A percentile compares a stretch with the other conserved stretches of the same genome.
Evolutionary conservation across 1,140 invertebrate genomes (phyloP).

Genomic region (Latrodectus geometricus): DNA sequence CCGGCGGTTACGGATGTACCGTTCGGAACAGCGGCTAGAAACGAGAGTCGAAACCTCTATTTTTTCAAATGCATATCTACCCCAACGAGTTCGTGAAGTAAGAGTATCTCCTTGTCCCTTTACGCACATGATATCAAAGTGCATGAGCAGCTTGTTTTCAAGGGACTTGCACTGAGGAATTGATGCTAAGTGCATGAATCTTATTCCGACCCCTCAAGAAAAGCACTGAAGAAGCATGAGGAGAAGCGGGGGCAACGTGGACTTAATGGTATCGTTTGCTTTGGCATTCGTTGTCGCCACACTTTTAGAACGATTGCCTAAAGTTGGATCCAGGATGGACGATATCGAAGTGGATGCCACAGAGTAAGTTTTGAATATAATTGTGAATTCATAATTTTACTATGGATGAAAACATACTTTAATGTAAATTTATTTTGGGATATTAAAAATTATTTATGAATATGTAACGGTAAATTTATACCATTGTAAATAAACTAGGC

Average conservation of each 20-base stretch:
- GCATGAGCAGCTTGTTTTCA: neutral
- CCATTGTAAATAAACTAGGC: too few relatives aligned
- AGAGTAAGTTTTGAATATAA: slow-evolving; percentile 14
- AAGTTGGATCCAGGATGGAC: slow-evolving; percentile 24
- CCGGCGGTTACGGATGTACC: slow-evolving; percentile 22
- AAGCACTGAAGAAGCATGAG: neutral
- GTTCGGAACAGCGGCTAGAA: neutral
- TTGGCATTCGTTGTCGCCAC: slow-evolving; percentile 12
- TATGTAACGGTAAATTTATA: too few relatives aligned
- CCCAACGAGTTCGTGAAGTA: neutral
- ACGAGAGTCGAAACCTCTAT: neutral
- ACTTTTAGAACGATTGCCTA: slow-evolving; percentile 23
- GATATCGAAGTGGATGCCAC: slow-evolving; percentile 52
- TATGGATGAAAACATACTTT: too few relatives aligned
- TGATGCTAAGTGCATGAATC: neutral
- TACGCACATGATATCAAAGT: neutral
- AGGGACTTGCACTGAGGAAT: neutral
- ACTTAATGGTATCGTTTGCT: slow-evolving; percentile 1
- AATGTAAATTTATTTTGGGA: too few relatives aligned
- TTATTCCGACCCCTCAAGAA: neutral
- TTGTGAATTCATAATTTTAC: too few relatives aligned
- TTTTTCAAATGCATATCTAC: neutral
- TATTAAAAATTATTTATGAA: too few relatives aligned
- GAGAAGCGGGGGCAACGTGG: slow-evolving; percentile 34
- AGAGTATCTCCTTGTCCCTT: neutral